A percentile compares a stretch with the other conserved stretches of the same genome.
phyloP scores from a whole-genome alignment of 1,140 invertebrate genomes.

The Zaprionus nigranus region DNA sequence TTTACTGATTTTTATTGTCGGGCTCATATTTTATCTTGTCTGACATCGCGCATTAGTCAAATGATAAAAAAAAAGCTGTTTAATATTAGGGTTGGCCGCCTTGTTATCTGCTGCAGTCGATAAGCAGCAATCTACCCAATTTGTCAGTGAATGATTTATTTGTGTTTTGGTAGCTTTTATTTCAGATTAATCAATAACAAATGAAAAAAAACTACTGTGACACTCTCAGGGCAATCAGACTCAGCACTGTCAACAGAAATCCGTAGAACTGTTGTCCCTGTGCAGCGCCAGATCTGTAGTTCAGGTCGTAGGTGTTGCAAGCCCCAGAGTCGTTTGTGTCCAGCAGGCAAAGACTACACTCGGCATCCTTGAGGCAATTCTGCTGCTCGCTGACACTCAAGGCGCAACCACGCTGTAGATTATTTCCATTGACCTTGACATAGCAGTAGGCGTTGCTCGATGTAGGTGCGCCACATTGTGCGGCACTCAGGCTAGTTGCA shows the following conservation, averaged over 20 bases:
- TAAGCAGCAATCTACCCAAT: constrained; percentile 12
- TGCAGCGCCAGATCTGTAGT: constrained; percentile 34
- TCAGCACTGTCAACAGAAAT: constrained; percentile 35
- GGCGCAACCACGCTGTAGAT: constrained; percentile 62
- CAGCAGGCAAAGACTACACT: constrained; percentile 68
- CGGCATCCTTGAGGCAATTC: constrained; percentile 49
- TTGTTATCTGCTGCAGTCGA: constrained; percentile 5
- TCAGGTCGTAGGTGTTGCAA: constrained; percentile 64
- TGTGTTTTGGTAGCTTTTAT: constrained; percentile 29
- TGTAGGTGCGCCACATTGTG: constrained; percentile 62
- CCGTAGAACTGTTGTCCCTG: constrained; percentile 29
- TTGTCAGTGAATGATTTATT: constrained; percentile 1
- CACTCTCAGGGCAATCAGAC: constrained; percentile 30
- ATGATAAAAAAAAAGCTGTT: constrained; percentile 17
- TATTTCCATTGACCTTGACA: constrained; percentile 42
- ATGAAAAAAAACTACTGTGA: constrained; percentile 21
- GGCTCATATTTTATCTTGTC: neutral
- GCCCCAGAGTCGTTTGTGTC: constrained; percentile 40
- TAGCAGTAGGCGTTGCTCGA: constrained; percentile 76
- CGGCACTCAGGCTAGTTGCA: constrained; percentile 18
- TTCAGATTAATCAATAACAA: constrained; percentile 12
- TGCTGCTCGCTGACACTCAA: constrained; percentile 56
- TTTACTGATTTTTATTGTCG: constrained; percentile 1
- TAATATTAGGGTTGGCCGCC: neutral
- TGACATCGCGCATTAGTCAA: constrained; percentile 36